Base-by-base conservation (phyloP, 2,797 vertebrate species). In the Gymnopithys bicolor region DNA sequence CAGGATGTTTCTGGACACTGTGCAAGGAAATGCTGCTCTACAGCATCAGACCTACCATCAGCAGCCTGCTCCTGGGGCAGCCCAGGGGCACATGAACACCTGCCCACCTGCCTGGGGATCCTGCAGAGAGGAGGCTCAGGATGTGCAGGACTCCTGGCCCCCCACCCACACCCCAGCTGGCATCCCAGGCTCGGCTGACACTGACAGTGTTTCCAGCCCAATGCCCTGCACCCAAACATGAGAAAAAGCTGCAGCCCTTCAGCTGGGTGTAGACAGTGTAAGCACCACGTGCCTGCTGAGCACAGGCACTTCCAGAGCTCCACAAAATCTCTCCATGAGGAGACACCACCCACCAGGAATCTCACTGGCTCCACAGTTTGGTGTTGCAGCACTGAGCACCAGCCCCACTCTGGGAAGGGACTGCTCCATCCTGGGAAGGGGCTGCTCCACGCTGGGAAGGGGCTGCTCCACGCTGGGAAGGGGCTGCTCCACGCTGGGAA, bases 371-470 rank as follows among this genome's bases (percentile, higher is more conserved):
- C 69, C 13, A 4, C 10, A 19, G 25, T 25, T 3, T 21, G 35
- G 46, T 71, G 28, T 75, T 0, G 0, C 52, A 46, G 21, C 45
- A 67, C 13, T 1, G 5, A 19, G 3, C 9, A 8, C 2, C 3
- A 52, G 59, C 7, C 45, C n/a, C 25, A 1, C 0, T 3, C 35
- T 10, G 9, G 9, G 55, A 63, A 75, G 46, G 51, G 33, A 45
- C 16, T 6, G 1, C 32, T 87, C 58, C 63, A 33, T 0, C 0
- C 12, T 77, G 64, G 68, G 39, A 41, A 41, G 39, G 51, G 33
- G 39, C 14, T 5, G 1, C 32, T 87, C 58, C 63, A 41, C 3
- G 14, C 14, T 41, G 39, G 39, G 39, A 41, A 41, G 39, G 51
- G 33, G 43, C 16, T 7, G 1, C 32, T 87, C 58, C 63, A 33